Evolutionary conservation across 1,140 invertebrate genomes (phyloP).

Genomic region (Drosophila leontia): DNA sequence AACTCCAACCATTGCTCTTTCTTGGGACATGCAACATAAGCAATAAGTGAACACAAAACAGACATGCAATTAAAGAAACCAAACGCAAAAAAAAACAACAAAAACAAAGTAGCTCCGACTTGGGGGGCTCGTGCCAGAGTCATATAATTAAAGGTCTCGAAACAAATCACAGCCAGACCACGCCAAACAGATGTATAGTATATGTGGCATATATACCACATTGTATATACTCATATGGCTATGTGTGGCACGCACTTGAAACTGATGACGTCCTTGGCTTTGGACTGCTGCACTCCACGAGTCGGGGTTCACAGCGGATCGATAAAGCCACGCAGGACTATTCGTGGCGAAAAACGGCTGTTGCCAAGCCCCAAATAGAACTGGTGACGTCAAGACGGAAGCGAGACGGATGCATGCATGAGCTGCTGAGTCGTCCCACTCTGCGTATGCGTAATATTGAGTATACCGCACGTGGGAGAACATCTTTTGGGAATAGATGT

Average conservation of each 20-base stretch:
- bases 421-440: conserved; percentile 3
- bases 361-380: conserved; percentile 75
- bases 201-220: conserved; percentile 17
- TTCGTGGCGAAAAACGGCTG: conserved; percentile 42
- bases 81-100: conserved; percentile 5
- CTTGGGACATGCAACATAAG: conserved; percentile 36
- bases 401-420: conserved; percentile 53
- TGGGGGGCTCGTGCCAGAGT: conserved; percentile 47
- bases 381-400: conserved; percentile 75
- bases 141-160: conserved; percentile 44
- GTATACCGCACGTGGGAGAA: conserved; percentile 55
- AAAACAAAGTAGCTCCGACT: conserved; percentile 12
- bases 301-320: conserved; percentile 63
- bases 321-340: conserved; percentile 64
- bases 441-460: conserved; percentile 63
- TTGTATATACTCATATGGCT: background rate
- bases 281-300: conserved; percentile 47
- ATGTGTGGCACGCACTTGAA: conserved; percentile 67
- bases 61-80: conserved; percentile 45
- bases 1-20: conserved; percentile 3
- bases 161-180: conserved; percentile 39
- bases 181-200: conserved; percentile 2
- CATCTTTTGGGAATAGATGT: conserved; percentile 2
- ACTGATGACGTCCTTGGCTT: conserved; percentile 76
- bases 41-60: conserved; percentile 23